Conservation (phyloP, 1,140 invertebrate genomes). For the Drosophila lacteicornis region DNA sequence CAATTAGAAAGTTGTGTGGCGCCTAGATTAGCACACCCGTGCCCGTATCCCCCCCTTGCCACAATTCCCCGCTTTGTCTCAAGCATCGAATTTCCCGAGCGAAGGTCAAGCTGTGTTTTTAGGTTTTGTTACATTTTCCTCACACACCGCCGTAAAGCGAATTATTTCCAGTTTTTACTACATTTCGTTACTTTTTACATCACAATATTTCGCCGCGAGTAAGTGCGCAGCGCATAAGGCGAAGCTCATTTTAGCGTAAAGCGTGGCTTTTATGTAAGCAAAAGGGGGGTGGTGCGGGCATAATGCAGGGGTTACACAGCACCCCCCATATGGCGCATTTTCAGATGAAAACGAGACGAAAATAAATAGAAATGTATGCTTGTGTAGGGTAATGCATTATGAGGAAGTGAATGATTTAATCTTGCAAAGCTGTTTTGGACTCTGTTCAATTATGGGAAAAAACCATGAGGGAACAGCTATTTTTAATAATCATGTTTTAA, state of each 20-base stretch:
- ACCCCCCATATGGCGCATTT: conserved; percentile 38
- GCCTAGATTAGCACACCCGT: conserved; percentile 24
- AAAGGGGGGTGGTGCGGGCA: background rate
- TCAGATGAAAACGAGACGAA: conserved; percentile 50
- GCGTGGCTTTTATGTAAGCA: conserved; percentile 69
- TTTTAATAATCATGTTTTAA: background rate
- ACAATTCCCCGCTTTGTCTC: background rate
- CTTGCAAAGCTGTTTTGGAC: background rate
- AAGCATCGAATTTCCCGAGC: conserved; percentile 70
- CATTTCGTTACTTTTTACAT: conserved; percentile 61
- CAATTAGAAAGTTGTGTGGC: conserved; percentile 77
- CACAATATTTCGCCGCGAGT: conserved; percentile 43
- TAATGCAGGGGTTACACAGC: conserved; percentile 13
- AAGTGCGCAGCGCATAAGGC: conserved; percentile 66
- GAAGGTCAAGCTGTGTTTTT: conserved; percentile 76
- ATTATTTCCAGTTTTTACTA: conserved; percentile 67
- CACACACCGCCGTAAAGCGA: conserved; percentile 23
- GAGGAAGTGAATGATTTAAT: conserved; percentile 29
- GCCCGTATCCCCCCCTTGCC: background rate
- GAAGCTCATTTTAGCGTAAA: conserved; percentile 70
- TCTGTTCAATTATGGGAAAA: background rate
- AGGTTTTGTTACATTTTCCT: conserved; percentile 37
- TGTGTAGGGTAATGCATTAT: conserved; percentile 26
- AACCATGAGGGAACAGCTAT: background rate
- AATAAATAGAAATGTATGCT: conserved; percentile 41